Evolutionary conservation across 2,113 vertebrate genomes (phyloP).

Genomic region (Sander vitreus): DNA sequence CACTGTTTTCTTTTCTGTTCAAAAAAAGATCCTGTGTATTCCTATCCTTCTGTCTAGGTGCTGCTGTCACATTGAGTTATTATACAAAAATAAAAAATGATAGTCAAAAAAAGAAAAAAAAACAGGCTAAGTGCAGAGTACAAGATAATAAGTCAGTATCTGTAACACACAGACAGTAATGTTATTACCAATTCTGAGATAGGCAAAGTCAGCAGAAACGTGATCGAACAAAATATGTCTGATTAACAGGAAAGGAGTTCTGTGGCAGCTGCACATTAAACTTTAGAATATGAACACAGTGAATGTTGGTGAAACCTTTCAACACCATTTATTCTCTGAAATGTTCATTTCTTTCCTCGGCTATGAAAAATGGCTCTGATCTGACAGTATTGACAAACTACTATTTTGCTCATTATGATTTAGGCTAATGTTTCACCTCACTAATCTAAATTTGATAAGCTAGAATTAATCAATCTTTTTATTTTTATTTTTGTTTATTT

Average conservation of each 20-base stretch:
- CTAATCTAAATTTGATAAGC: conserved; percentile 14
- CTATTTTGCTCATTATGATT: conserved; percentile 18
- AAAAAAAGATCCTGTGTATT: background rate
- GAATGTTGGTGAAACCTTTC: background rate
- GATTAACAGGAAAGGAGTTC: conserved; percentile 12
- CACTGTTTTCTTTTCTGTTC: background rate
- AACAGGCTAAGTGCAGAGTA: background rate
- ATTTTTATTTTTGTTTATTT: background rate
- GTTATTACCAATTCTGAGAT: conserved; percentile 16
- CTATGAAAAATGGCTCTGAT: background rate
- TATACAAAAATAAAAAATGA: background rate
- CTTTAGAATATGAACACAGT: background rate
- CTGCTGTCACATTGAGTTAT: conserved; percentile 25
- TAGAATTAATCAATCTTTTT: background rate
- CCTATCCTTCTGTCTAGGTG: background rate
- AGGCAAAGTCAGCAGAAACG: conserved; percentile 38
- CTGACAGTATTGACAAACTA: conserved; percentile 6
- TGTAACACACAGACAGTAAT: conserved; percentile 13
- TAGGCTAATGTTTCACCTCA: background rate
- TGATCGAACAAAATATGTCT: conserved; percentile 35
- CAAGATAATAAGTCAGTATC: conserved; percentile 5
- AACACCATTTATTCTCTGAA: background rate
- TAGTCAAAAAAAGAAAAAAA: conserved; percentile 29
- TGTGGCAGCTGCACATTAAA: background rate
- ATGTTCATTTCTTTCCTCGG: background rate